Evolutionary conservation across 1,140 invertebrate species (phyloP).

Genomic region (Parapsyche elsis): DNA sequence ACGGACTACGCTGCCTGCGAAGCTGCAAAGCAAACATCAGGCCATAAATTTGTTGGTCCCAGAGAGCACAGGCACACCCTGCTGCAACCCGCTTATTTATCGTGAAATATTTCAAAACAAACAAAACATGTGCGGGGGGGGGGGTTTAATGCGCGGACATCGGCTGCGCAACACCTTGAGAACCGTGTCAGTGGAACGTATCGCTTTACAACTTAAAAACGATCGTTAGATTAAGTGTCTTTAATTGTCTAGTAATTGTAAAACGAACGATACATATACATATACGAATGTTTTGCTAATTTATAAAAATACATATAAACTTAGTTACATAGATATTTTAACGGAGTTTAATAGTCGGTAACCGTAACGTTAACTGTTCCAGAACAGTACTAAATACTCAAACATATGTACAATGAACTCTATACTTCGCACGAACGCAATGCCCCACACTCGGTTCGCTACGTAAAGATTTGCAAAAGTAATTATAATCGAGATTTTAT

Average conservation of each 20-base stretch:
- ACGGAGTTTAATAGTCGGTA: background rate
- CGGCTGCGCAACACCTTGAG: background rate
- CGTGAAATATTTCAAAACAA: constrained; percentile 43
- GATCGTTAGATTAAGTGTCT: too few relatives aligned
- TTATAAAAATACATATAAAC: too few relatives aligned
- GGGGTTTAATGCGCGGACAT: constrained; percentile 34
- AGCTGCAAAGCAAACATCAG: constrained; percentile 44
- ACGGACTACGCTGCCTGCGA: background rate
- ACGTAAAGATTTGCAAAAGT: too few relatives aligned
- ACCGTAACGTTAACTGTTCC: constrained; percentile 24
- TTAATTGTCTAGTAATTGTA: too few relatives aligned
- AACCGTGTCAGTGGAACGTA: too few relatives aligned
- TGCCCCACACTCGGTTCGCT: too few relatives aligned
- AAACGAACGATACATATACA: too few relatives aligned
- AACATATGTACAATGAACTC: constrained; percentile 20
- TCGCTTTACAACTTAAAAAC: too few relatives aligned
- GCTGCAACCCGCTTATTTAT: constrained; percentile 49
- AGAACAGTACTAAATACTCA: constrained; percentile 13
- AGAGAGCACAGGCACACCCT: background rate
- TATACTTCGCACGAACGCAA: background rate
- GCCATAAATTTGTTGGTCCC: constrained; percentile 44
- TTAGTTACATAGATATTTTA: background rate
- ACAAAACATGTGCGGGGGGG: constrained; percentile 25
- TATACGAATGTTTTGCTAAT: too few relatives aligned
- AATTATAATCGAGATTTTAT: too few relatives aligned